Evolutionary conservation across 2,797 vertebrate genomes (phyloP), one percentile per base, ranked within the genome.

Genomic region (Antennarius maculatus): DNA sequence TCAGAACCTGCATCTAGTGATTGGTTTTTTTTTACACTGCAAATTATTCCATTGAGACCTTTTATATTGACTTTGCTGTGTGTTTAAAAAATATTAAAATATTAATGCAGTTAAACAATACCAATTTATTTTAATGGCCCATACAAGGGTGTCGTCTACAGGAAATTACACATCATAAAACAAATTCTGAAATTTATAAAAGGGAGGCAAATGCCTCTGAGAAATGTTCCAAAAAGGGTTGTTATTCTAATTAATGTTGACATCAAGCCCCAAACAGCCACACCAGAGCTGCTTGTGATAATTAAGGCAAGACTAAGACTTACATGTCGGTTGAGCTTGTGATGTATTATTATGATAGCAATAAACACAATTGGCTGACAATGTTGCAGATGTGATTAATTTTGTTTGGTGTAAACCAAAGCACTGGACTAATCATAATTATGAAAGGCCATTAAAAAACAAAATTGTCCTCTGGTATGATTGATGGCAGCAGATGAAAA

Each of bases 1-100:
- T 78, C 69, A 65, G 27, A 60, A 62, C 52, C 60, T 61, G 18
- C 48, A 55, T 45, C 45, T 47, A 61, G 48, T 61, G n/a, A 34
- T 34, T 43, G 51, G 12, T 48, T 54, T 66, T 11, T 39, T 39
- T 39, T 39, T 48, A 14, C 4, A 42, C 34, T 59, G 27, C 2
- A 41, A 5, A 12, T 50, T 45, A 45, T n/a, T 37, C 11, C 6
- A 7, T 7, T 28, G 6, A 41, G 15, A 69, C 2, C 12, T 28
- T 43, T 23, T 34, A 46, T 3, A 27, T 39, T 39, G 7, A 29
- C 42, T 53, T 50, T 17, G 3, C 16, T 7, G 13, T 43, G 12
- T 14, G 15, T 16, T 43, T 15, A 16, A 34, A 34, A 4, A 13
- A 45, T n/a, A 5, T 45, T 45, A 29, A 17, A 59, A 41, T 37